These are phyloP conservation scores for Metaphire vulgaris DNA, from an alignment of 1,140 invertebrate genomes.

Conservation along the genomic window DNA sequence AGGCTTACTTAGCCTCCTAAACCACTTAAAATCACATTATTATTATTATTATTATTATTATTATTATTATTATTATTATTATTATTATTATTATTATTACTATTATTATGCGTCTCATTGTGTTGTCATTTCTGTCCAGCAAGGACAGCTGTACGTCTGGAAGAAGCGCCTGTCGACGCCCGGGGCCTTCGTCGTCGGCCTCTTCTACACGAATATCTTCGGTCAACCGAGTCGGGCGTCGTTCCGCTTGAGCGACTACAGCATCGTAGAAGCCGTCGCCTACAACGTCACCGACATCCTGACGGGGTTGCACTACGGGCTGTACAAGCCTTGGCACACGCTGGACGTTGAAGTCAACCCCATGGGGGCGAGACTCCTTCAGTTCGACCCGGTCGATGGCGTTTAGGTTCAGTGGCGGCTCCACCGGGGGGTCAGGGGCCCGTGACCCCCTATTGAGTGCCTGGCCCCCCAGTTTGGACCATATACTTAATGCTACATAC, in stretches of 20 bases:
- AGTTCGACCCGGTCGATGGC: constrained; percentile 12
- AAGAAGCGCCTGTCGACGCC: constrained; percentile 14
- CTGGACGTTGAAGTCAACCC: constrained; percentile 25
- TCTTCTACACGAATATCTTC: constrained; percentile 26
- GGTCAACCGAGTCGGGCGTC: constrained; percentile 24
- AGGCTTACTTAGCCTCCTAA: too few species aligned
- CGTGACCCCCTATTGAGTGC: too few species aligned
- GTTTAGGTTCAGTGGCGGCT: too few species aligned
- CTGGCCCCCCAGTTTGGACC: too few species aligned
- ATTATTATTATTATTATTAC: too few species aligned
- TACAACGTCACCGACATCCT: constrained; percentile 28
- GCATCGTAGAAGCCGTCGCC: constrained; percentile 6
- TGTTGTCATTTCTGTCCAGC: too few species aligned
- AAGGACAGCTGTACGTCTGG: constrained; percentile 28
- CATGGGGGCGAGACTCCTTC: background rate
- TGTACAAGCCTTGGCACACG: constrained; percentile 29
- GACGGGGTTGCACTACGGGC: constrained; percentile 11
- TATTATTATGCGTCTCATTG: too few species aligned
- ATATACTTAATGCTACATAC: too few species aligned
- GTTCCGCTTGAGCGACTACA: constrained; percentile 19
- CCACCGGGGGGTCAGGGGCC: too few species aligned
- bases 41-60: too few species aligned
- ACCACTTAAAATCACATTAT: too few species aligned
- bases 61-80: too few species aligned
- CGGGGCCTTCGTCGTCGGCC: constrained; percentile 23